Evolutionary conservation across 2,113 vertebrate species (phyloP).

Genomic region (Hippotragus niger): DNA sequence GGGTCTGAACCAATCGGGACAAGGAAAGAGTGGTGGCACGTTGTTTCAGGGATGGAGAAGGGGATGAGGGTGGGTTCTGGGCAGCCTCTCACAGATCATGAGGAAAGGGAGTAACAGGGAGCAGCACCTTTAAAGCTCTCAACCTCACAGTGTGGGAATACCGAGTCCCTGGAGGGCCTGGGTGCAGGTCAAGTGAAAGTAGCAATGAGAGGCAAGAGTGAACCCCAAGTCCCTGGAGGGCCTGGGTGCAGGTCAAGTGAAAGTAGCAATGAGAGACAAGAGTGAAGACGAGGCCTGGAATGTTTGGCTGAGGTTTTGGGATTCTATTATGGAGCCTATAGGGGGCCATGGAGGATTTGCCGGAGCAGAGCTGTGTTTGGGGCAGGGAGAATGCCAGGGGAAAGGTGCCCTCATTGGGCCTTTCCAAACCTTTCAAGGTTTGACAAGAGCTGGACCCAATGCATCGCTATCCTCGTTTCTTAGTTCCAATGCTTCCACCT

Average conservation of each 20-base stretch:
- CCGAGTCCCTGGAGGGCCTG: fast-evolving
- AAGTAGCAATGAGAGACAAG: neutral
- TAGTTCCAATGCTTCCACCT: neutral
- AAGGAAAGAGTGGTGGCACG: neutral
- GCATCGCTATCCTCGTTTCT: neutral
- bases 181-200: neutral
- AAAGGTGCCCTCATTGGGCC: neutral
- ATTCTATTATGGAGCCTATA: neutral
- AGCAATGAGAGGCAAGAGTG: neutral
- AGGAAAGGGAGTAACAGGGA: neutral
- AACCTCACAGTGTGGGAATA: neutral
- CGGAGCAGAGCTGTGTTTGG: neutral
- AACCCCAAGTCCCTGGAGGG: too few relatives aligned
- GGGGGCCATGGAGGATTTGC: neutral
- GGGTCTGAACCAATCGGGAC: neutral
- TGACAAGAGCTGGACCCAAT: neutral
- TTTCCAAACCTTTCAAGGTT: neutral
- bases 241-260: too few relatives aligned
- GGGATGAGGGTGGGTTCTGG: neutral
- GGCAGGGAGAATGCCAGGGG: neutral
- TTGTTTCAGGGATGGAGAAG: neutral
- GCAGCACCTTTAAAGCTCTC: neutral
- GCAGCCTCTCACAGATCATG: neutral
- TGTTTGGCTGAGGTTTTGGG: neutral
- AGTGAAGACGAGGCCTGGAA: neutral